phyloP scores from a whole-genome alignment of 1,140 invertebrate species.

The Drosophila truncata region DNA sequence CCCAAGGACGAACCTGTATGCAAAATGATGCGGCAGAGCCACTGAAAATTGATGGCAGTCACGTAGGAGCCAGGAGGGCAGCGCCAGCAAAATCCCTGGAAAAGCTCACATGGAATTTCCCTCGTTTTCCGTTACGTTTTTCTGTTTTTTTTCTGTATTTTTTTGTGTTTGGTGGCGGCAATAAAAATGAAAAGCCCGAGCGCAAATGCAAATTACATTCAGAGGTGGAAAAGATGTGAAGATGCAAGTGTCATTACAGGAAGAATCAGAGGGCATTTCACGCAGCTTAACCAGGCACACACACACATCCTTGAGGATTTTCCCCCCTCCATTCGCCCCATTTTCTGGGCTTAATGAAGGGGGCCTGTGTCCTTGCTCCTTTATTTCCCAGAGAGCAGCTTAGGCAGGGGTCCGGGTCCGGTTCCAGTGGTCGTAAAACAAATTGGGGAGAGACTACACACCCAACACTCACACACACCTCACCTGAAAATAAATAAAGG shows the following conservation, averaged over 20 bases:
- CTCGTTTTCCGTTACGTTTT: conserved; percentile 25
- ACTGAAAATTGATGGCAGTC: conserved; percentile 83
- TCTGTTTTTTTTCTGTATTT: not conserved
- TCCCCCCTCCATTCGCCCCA: conserved; percentile 1
- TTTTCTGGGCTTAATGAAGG: conserved; percentile 49
- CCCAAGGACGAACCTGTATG: conserved; percentile 76
- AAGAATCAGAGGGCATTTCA: conserved; percentile 62
- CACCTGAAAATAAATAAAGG: conserved; percentile 59
- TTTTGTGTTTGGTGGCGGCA: conserved; percentile 27
- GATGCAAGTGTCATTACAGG: conserved; percentile 60
- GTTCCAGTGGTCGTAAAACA: conserved; percentile 60
- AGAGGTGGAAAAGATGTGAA: conserved; percentile 48
- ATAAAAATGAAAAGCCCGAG: conserved; percentile 55
- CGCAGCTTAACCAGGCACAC: conserved; percentile 53
- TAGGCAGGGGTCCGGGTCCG: conserved; percentile 2
- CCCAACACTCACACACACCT: conserved; percentile 4
- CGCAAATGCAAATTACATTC: conserved; percentile 61
- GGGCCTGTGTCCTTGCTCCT: not conserved
- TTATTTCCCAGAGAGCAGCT: conserved; percentile 25
- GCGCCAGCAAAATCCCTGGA: conserved; percentile 54
- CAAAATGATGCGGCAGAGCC: conserved; percentile 81
- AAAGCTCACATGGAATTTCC: conserved; percentile 36
- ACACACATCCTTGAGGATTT: conserved; percentile 34
- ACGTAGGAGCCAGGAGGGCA: conserved; percentile 50
- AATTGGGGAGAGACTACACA: conserved; percentile 22